A percentile compares a stretch with the other conserved stretches of the same genome.
Conservation (phyloP, 2,888 invertebrate species). For the Eupelmus urozonus region DNA sequence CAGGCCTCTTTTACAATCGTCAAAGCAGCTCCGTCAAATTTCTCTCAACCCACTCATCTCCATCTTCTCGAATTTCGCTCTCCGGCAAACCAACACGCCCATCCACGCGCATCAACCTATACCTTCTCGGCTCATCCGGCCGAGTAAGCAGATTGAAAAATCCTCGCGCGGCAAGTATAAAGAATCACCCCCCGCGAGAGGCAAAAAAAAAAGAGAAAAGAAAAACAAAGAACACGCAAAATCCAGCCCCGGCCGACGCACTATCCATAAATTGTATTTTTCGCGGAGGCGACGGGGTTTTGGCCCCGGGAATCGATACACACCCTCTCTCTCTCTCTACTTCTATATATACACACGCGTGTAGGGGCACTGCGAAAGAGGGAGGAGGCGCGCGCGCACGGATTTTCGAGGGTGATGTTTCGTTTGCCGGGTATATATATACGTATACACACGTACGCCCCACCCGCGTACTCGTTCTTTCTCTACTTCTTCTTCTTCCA, state of each 20-base stretch:
- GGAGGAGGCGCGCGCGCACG: slow-evolving; percentile 63
- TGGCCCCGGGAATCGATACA: slow-evolving; percentile 67
- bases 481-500: slow-evolving; percentile 26
- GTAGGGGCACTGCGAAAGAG: slow-evolving; percentile 43
- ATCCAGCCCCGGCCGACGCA: neutral
- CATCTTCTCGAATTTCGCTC: too few relatives aligned
- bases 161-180: neutral
- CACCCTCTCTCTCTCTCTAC: neutral
- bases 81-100: too few relatives aligned
- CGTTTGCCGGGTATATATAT: slow-evolving; percentile 64
- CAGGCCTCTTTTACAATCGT: too few relatives aligned
- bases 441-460: neutral
- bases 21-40: too few relatives aligned
- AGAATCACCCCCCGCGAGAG: neutral
- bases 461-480: neutral
- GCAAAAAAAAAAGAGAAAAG: slow-evolving; percentile 15
- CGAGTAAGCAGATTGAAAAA: slow-evolving; percentile 1
- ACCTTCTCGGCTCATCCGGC: too few relatives aligned
- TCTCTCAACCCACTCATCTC: too few relatives aligned
- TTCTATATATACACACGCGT: slow-evolving; percentile 1
- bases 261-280: slow-evolving; percentile 53
- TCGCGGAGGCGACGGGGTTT: slow-evolving; percentile 57
- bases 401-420: slow-evolving; percentile 75
- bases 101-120: too few relatives aligned
- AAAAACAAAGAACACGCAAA: slow-evolving; percentile 24